phyloP scores from a whole-genome alignment of 2,888 invertebrate genomes.

The Drosophila prolongata region DNA sequence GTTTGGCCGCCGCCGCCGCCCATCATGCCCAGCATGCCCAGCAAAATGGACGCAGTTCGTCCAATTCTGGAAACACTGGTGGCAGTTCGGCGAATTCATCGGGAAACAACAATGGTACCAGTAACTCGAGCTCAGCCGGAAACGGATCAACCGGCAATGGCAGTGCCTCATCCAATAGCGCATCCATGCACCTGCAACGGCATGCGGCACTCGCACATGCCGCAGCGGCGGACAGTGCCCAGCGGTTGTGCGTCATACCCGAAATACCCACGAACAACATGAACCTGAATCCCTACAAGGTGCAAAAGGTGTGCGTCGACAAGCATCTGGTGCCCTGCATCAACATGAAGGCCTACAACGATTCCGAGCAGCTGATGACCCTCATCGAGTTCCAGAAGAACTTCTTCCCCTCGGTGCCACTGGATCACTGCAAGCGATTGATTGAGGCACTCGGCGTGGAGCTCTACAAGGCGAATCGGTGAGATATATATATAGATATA shows the following conservation, averaged over 20 bases:
- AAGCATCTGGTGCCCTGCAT: constrained; percentile 93
- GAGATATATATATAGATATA: constrained; percentile 78
- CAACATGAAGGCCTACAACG: constrained; percentile 93
- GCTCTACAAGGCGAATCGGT: constrained; percentile 93
- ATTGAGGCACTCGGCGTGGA: constrained; percentile 92
- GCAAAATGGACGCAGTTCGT: constrained; percentile 64
- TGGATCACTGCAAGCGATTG: constrained; percentile 91
- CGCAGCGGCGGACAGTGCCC: constrained; percentile 71
- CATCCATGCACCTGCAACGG: constrained; percentile 85
- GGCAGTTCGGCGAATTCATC: constrained; percentile 3
- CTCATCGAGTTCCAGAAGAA: constrained; percentile 91
- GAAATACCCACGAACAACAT: constrained; percentile 88
- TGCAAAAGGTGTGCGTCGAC: constrained; percentile 92
- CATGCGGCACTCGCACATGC: constrained; percentile 79
- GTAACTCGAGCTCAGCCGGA: constrained; percentile 17
- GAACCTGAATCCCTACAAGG: constrained; percentile 91
- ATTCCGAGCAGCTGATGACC: constrained; percentile 92
- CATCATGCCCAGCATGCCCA: constrained; percentile 68
- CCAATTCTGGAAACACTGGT: background rate
- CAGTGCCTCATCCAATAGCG: constrained; percentile 53
- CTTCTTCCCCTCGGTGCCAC: constrained; percentile 91
- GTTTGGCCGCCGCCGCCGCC: constrained; percentile 64
- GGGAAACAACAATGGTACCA: constrained; percentile 22
- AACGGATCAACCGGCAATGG: constrained; percentile 32
- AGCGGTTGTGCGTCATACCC: constrained; percentile 87